Evolutionary conservation across 2,113 vertebrate genomes (phyloP).

Genomic region (Oncorhynchus clarkii): DNA sequence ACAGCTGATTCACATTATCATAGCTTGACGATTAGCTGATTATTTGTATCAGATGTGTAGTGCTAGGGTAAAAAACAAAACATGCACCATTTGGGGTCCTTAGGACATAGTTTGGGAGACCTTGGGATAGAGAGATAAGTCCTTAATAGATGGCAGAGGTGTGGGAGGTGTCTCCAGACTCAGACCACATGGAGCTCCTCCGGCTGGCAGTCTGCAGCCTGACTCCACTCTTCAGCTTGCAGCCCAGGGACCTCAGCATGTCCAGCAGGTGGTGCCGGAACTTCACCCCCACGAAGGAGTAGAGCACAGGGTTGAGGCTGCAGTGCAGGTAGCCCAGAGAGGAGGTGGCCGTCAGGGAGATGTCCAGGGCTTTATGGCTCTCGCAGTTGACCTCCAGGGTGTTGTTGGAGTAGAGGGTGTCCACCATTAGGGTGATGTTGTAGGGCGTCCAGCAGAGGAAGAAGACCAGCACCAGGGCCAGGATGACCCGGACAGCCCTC

Average conservation of each 20-base stretch:
- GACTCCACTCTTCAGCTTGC: conserved; percentile 49
- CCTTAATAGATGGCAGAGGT: conserved; percentile 64
- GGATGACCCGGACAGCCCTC: conserved; percentile 77
- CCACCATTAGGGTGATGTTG: conserved; percentile 76
- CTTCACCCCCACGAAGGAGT: conserved; percentile 84
- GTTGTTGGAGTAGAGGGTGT: conserved; percentile 61
- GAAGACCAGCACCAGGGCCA: conserved; percentile 79
- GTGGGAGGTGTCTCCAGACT: conserved; percentile 78
- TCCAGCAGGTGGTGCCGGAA: conserved; percentile 77
- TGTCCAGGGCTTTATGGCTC: conserved; percentile 45
- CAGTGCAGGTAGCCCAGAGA: conserved; percentile 80
- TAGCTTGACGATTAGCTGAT: no score
- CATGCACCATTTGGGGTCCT: no score
- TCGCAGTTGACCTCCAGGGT: conserved; percentile 39
- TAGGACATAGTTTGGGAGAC: no score
- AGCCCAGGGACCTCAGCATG: conserved; percentile 68
- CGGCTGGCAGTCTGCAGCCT: conserved; percentile 32
- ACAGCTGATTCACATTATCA: no score
- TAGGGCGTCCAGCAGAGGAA: conserved; percentile 85
- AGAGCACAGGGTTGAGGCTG: conserved; percentile 86
- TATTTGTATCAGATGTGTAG: no score
- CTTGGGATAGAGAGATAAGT: not conserved
- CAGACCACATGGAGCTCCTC: conserved; percentile 76
- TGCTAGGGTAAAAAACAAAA: no score
- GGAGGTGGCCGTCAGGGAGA: conserved; percentile 63